Evolutionary conservation across 1,140 invertebrate species (phyloP).

Genomic region (Lycorma delicatula): DNA sequence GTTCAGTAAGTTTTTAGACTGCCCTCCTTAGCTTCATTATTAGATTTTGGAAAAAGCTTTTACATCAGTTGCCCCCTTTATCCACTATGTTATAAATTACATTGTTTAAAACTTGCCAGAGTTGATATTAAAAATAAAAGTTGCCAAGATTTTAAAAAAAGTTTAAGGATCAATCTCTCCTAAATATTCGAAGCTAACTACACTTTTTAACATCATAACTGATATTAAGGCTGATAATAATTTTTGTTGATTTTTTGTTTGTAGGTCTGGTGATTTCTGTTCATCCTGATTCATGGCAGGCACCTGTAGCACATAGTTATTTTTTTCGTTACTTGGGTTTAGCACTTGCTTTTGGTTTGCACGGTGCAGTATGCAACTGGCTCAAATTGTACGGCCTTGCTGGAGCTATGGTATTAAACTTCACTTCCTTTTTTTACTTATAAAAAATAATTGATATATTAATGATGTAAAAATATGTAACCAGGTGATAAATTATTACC

Average conservation of each 20-base stretch:
- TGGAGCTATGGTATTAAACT: constrained; percentile 30
- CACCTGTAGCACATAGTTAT: constrained; percentile 39
- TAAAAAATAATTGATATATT: background rate
- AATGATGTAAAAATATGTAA: background rate
- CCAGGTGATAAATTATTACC: background rate
- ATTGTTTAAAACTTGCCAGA: too few relatives aligned
- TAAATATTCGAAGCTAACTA: too few relatives aligned
- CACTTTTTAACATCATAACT: too few relatives aligned
- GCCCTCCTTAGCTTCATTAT: too few relatives aligned
- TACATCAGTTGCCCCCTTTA: too few relatives aligned
- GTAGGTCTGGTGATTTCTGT: constrained; percentile 38
- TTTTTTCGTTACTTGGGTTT: constrained; percentile 40
- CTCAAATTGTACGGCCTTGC: constrained; percentile 40
- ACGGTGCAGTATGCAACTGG: constrained; percentile 40
- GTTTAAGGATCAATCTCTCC: too few relatives aligned
- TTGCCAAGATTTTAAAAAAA: too few relatives aligned
- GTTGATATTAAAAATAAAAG: too few relatives aligned
- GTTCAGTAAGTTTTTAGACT: too few relatives aligned
- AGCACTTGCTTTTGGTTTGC: constrained; percentile 37
- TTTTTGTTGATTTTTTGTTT: constrained; percentile 21
- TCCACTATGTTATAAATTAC: too few relatives aligned
- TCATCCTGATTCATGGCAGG: constrained; percentile 40
- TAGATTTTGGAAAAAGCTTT: too few relatives aligned
- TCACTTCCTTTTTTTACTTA: background rate
- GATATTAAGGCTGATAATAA: too few relatives aligned